These are phyloP conservation scores for Luperina nickerlii DNA, from an alignment of 2,888 invertebrate genomes.

Conservation along the genomic window DNA sequence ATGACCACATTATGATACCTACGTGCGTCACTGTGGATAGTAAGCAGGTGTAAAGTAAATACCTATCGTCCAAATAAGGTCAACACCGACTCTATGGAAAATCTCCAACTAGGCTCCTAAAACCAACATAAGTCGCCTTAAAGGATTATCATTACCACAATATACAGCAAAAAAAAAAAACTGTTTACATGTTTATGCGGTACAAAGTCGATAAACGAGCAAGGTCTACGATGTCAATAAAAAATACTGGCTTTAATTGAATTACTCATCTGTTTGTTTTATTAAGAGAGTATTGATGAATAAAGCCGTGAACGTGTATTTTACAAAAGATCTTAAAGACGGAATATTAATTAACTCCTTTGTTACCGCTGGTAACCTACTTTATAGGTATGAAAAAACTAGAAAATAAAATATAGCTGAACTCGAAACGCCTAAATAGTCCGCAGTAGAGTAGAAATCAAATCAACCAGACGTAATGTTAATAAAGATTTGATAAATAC, in stretches of 20 bases:
- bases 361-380: conserved; percentile 11
- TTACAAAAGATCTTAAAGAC: not conserved
- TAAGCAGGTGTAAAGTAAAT: not conserved
- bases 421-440: not conserved
- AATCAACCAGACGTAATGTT: conserved; percentile 11
- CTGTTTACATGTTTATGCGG: not conserved
- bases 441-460: conserved; percentile 4
- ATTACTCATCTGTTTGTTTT: conserved; percentile 48
- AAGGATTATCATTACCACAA: not conserved
- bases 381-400: not conserved
- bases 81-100: not conserved
- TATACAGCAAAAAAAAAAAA: not conserved
- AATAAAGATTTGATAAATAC: conserved; percentile 19
- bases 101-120: conserved; percentile 1
- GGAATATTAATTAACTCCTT: not conserved
- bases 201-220: conserved; percentile 35
- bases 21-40: not conserved
- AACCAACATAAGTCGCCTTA: conserved; percentile 5
- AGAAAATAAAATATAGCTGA: conserved; percentile 3
- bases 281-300: conserved; percentile 6
- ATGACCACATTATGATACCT: not conserved
- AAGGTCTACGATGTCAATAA: conserved; percentile 29
- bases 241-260: conserved; percentile 20
- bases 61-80: conserved; percentile 7
- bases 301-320: not conserved